Base-by-base conservation (phyloP, 2,113 vertebrate species). In the Triplophysa rosa region DNA sequence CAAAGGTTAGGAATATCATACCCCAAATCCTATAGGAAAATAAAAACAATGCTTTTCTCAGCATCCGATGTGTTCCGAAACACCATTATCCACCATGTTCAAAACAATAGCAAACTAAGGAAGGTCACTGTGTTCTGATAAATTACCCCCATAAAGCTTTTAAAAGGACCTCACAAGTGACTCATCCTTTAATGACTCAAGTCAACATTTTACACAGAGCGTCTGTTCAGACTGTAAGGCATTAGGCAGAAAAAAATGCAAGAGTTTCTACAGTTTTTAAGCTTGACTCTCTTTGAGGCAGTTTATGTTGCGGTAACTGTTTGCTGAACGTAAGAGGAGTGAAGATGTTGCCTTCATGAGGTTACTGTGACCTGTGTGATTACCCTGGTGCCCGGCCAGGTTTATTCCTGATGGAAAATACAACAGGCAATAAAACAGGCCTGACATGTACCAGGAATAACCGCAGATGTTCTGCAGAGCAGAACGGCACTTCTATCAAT, bases 321-420 rank as follows among this genome's bases (percentile, higher is more conserved):
- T 42, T 29, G 52, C 33, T 19, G 62, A 76, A 52, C 23, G 24
- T 52, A 26, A 59, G 63, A 70, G 79, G 72, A 24, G 76, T 82
- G 71, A 90, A 86, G 85, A 85, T 80, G 86, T 82, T 89, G 90
- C 82, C 72, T 88, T 86, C 83, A 82, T 76, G 12, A 88, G 92
- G 93, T 94, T 91, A 93, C 84, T 79, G 88, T 92, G 93, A 94
- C 93, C 91, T 89, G 86, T 29, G 42, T 21, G 24, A 59, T 82
- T 86, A 84, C 82, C 62, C 77, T 87, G 89, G 81, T 89, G 77
- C 58, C 56, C 64, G 21, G 86, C 88, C 88, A 91, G 89, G 80
- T 79, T 85, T 80, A 83, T 85, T 66, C 82, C 67, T 81, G 59
- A 64, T 68, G 86, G 89, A 90, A 87, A 89, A 88, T 68, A 74